phyloP scores from a whole-genome alignment of 2,113 vertebrate genomes.

The Prunella himalayana region DNA sequence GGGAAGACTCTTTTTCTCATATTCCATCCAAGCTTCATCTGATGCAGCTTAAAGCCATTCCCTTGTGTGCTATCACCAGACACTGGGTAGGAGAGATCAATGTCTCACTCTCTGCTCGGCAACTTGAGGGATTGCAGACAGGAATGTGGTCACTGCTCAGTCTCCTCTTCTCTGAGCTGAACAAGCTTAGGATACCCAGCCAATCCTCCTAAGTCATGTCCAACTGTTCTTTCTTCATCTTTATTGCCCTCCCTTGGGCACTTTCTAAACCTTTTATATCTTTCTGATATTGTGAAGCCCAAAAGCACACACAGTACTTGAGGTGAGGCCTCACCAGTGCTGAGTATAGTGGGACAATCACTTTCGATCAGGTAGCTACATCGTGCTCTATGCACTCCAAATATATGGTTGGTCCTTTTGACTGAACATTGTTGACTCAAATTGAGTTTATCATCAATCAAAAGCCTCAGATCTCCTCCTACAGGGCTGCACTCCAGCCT shows the following conservation, averaged over 20 bases:
- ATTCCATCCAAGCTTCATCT: neutral
- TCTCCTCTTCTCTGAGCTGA: neutral
- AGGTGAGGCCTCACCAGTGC: neutral
- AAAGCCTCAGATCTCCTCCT: neutral
- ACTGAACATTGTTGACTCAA: neutral
- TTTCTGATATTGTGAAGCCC: neutral
- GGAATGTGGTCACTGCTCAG: neutral
- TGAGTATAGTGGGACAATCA: neutral
- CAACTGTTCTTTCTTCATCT: neutral
- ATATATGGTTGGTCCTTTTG: neutral
- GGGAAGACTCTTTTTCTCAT: neutral
- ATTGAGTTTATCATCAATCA: neutral
- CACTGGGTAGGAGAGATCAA: neutral
- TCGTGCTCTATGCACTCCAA: neutral
- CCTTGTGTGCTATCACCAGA: neutral
- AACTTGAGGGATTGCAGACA: neutral
- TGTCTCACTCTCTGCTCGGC: fast-evolving
- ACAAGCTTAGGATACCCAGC: neutral
- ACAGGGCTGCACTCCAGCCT: neutral
- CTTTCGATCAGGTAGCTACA: neutral
- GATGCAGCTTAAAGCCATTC: neutral
- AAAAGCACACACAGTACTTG: neutral
- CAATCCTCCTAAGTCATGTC: neutral
- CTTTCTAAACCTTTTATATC: neutral
- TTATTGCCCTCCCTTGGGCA: neutral